phyloP scores from a whole-genome alignment of 2,797 vertebrate species.

The Ciconia nigra region DNA sequence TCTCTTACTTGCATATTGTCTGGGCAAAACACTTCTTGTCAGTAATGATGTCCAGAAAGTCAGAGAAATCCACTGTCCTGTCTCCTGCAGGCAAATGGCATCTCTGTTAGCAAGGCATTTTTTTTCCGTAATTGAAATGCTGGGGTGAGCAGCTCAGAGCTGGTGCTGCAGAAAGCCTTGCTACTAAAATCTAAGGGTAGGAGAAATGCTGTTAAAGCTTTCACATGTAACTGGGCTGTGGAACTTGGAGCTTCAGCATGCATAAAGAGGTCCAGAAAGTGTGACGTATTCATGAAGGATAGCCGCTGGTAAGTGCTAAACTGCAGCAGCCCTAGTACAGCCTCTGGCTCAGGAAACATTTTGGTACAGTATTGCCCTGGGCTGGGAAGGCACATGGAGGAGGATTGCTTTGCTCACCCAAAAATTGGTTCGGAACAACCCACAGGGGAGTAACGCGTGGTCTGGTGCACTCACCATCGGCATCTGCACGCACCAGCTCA shows the following conservation, averaged over 20 bases:
- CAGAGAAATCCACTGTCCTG: constrained; percentile 62
- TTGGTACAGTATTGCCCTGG: neutral
- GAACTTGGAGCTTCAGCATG: neutral
- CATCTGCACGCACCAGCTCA: constrained; percentile 49
- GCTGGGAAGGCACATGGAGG: neutral
- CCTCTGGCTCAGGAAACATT: neutral
- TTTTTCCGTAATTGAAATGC: neutral
- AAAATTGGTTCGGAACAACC: neutral
- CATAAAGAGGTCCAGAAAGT: neutral
- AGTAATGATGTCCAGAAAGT: constrained; percentile 55
- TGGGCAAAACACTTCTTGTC: constrained; percentile 50
- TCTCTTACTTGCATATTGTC: constrained; percentile 42
- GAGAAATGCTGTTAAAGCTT: neutral
- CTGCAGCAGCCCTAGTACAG: neutral
- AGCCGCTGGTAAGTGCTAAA: neutral
- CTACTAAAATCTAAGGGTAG: neutral
- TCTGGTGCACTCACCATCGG: constrained; percentile 22
- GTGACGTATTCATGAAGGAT: neutral
- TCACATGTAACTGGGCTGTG: neutral
- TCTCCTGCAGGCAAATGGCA: constrained; percentile 48
- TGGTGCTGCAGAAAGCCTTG: neutral
- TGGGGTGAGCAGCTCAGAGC: neutral
- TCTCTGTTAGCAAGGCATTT: neutral
- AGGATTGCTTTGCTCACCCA: neutral
- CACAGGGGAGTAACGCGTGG: neutral